Conservation (phyloP, 2,888 invertebrate species). For the Rhagium mordax region DNA sequence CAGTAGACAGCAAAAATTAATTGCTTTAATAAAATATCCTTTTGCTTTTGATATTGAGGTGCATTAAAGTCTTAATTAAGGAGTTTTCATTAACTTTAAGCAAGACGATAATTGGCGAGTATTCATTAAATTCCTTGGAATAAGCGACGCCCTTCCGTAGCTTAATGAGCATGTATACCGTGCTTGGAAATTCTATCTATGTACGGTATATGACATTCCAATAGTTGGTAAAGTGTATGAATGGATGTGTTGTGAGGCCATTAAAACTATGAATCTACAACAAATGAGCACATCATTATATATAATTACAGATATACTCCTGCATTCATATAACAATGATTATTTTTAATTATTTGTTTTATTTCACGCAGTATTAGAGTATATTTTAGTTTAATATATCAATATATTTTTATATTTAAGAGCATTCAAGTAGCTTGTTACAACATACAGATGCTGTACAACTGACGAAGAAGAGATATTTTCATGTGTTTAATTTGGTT, state of each 20-base stretch:
- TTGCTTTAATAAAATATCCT: conserved; percentile 20
- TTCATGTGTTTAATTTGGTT: too few species aligned
- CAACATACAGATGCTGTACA: too few species aligned
- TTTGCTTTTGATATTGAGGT: conserved; percentile 19
- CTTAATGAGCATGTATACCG: conserved; percentile 20
- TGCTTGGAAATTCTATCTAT: conserved; percentile 10
- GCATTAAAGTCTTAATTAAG: conserved; percentile 28
- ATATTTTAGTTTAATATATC: too few species aligned
- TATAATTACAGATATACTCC: too few species aligned
- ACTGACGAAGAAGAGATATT: too few species aligned
- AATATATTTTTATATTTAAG: too few species aligned
- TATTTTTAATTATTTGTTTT: too few species aligned
- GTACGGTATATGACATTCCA: not conserved
- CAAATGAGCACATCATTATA: not conserved
- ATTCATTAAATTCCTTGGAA: conserved; percentile 33
- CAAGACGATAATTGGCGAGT: conserved; percentile 25
- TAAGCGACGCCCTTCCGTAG: conserved; percentile 7
- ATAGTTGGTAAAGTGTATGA: not conserved
- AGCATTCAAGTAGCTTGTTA: too few species aligned
- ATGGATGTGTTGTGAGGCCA: not conserved
- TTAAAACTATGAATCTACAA: not conserved
- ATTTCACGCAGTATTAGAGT: too few species aligned
- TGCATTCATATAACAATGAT: not conserved
- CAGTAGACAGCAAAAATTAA: not conserved
- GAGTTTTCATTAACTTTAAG: conserved; percentile 29